Evolutionary conservation across 92 coral and sea anemone species (phyloP), one percentile per base, ranked within the genome.

Genomic region (Bergia sp.): DNA sequence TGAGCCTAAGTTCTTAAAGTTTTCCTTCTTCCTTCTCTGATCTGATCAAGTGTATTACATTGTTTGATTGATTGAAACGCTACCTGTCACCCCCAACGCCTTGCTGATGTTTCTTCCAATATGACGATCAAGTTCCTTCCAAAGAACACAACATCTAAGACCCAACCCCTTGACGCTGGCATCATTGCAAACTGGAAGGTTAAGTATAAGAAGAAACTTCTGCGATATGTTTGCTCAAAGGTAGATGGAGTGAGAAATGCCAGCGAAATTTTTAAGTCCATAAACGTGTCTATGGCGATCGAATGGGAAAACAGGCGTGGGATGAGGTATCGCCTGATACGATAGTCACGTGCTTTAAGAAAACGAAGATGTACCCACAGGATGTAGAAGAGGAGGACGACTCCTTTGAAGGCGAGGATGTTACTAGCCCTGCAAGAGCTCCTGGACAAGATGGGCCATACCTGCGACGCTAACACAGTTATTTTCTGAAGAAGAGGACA

Each of bases 171-270:
- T 89, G 86, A 81, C 15, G 88, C 89, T 67, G 88, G 93, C 65
- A 91, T 91, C 80, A 88, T 91, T 47, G 85, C 92, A 21, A 89
- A 89, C 84, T 92, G 94, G 89, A 92, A 92, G 85, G 90, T 86
- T 21, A 90, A 89, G 65, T 92, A 90, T 55, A 80, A 86, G 92
- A 92, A 86, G 85, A 37, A 50, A 80, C 91, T 75, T 41, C 50
- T 76, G 53, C 50, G 80, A 76, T 76, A 76, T 41, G 80, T 76
- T 76, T 76, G 50, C 80, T 1, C 80, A 41, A 76, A 76, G 80
- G 80, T 76, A 76, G 80, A 76, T 41, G 80, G 50, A 76, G 80
- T 76, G 80, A 76, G 53, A 12, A 76, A 76, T 13, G 49, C 80
- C 53, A 76, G 29, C 29, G 80, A 92, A 44, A 89, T 92, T 82